A percentile compares a stretch with the other conserved stretches of the same genome.
These are phyloP conservation scores for Limnodromus scolopaceus DNA, from an alignment of 2,797 vertebrate species.

Conservation along the genomic window DNA sequence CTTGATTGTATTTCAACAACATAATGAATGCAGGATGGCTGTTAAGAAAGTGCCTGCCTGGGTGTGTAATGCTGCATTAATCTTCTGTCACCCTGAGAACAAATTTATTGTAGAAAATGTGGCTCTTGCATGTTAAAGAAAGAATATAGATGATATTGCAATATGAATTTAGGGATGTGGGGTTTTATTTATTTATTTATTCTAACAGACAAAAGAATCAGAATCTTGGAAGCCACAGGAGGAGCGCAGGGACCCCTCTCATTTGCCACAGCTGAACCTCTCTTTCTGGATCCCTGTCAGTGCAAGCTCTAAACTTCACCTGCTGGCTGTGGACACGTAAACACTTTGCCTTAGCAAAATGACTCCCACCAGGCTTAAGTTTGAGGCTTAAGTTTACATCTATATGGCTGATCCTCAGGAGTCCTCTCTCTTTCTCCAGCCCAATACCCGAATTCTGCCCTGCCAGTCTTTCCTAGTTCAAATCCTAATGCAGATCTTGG, in stretches of 20 bases:
- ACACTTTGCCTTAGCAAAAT: neutral
- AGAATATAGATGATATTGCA: neutral
- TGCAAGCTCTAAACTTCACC: neutral
- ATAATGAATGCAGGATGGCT: neutral
- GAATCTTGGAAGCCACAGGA: neutral
- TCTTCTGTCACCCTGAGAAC: neutral
- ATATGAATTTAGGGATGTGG: neutral
- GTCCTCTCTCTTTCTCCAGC: neutral
- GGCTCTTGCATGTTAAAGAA: neutral
- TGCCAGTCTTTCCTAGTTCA: neutral
- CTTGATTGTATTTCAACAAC: conserved; percentile 2
- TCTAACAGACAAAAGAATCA: neutral
- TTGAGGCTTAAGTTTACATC: neutral
- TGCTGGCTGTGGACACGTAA: neutral
- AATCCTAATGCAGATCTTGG: neutral
- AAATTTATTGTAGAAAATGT: neutral
- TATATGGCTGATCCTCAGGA: neutral
- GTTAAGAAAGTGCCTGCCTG: neutral
- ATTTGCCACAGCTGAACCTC: neutral
- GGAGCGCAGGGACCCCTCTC: neutral
- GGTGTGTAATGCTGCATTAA: neutral
- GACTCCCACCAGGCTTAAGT: neutral
- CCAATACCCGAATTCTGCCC: neutral
- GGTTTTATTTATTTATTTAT: neutral
- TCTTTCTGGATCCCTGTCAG: neutral